Evolutionary conservation across 92 coral and sea anemone species (phyloP).

Genomic region (Paramuricea clavata): DNA sequence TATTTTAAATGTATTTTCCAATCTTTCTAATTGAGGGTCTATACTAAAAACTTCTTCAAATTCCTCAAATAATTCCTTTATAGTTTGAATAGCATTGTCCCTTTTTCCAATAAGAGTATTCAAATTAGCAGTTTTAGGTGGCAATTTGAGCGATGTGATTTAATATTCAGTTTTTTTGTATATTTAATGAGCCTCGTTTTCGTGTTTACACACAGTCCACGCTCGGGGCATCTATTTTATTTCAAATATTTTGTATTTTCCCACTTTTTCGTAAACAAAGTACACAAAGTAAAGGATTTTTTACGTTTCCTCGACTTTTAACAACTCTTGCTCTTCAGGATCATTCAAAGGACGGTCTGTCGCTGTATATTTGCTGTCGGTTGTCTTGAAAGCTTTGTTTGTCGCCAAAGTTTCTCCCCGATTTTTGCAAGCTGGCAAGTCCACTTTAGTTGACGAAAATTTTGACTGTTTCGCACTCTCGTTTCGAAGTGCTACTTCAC

Average conservation of each 20-base stretch:
- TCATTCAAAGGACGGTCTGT: conserved; percentile 24
- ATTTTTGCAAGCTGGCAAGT: conserved; percentile 13
- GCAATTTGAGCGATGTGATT: conserved; percentile 25
- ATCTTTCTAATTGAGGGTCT: neutral
- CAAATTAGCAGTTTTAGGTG: conserved; percentile 16
- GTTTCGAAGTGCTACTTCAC: too few relatives aligned
- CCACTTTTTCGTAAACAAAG: neutral
- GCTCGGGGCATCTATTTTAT: neutral
- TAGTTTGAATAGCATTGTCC: conserved; percentile 33
- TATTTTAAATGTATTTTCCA: conserved; percentile 34
- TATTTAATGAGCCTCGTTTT: conserved; percentile 21
- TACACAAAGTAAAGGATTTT: neutral
- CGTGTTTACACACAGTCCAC: neutral
- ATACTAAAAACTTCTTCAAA: conserved; percentile 24
- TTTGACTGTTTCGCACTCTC: conserved; percentile 38
- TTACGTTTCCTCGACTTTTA: neutral
- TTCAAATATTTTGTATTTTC: neutral
- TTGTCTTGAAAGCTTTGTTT: conserved; percentile 14
- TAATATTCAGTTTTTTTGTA: neutral
- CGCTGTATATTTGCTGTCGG: conserved; percentile 23
- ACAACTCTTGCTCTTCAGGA: too few relatives aligned
- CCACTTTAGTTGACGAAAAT: conserved; percentile 10
- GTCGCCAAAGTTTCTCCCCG: neutral
- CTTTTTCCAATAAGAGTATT: conserved; percentile 35
- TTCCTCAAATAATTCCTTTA: conserved; percentile 47